Conservation (phyloP, 2,888 invertebrate genomes). For the Melanostoma scalare region DNA sequence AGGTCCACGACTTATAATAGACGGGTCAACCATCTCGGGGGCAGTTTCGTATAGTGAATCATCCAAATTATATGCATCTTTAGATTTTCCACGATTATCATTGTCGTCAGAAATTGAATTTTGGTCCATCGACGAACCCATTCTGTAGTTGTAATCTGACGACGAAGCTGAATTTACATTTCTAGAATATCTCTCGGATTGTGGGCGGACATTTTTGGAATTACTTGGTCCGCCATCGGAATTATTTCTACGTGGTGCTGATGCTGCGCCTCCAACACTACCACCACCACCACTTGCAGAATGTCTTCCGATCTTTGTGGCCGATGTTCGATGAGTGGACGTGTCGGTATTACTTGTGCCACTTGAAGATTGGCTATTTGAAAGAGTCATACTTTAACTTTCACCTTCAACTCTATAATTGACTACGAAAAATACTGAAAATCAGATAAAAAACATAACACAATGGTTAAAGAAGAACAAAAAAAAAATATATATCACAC, state of each 20-base stretch:
- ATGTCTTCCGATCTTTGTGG: slow-evolving; percentile 45
- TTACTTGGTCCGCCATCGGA: slow-evolving; percentile 32
- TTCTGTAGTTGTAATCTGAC: slow-evolving; percentile 26
- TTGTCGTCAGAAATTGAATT: slow-evolving; percentile 22
- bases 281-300: slow-evolving; percentile 21
- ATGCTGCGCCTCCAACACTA: slow-evolving; percentile 5
- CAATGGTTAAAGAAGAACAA: slow-evolving; percentile 5
- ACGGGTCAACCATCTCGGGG: slow-evolving; percentile 82
- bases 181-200: slow-evolving; percentile 35
- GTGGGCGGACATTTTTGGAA: slow-evolving; percentile 25
- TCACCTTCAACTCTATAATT: slow-evolving; percentile 31
- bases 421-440: slow-evolving; percentile 13
- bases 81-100: slow-evolving; percentile 24
- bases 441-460: neutral
- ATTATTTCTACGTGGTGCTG: slow-evolving; percentile 41
- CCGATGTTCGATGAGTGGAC: slow-evolving; percentile 39
- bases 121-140: slow-evolving; percentile 20
- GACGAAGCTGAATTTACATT: slow-evolving; percentile 33
- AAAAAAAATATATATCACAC: neutral
- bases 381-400: slow-evolving; percentile 58
- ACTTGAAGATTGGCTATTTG: slow-evolving; percentile 64
- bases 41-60: slow-evolving; percentile 70
- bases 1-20: slow-evolving; percentile 84
- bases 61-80: slow-evolving; percentile 43
- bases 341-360: slow-evolving; percentile 51